These are phyloP conservation scores for Peromyscus nudipes DNA, from an alignment of 2,797 vertebrate genomes.

Conservation along the genomic window DNA sequence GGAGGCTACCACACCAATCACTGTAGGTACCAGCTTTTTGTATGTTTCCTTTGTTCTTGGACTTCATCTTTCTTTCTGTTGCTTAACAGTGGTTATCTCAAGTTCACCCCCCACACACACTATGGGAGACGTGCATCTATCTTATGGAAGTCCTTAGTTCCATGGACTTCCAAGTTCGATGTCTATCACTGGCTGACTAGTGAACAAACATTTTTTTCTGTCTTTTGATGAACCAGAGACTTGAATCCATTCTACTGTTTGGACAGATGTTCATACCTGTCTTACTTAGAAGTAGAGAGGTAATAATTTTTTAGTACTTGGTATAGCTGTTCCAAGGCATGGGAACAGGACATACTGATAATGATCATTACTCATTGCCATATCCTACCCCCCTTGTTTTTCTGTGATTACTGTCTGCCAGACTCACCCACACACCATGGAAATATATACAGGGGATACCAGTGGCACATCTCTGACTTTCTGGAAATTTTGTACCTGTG, in stretches of 20 bases:
- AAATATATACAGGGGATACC: not conserved
- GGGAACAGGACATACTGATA: not conserved
- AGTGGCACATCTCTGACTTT: not conserved
- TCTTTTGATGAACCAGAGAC: not conserved
- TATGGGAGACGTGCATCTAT: no score
- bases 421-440: not conserved
- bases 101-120: no score
- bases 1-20: not conserved
- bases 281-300: not conserved
- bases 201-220: not conserved
- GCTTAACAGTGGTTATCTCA: not conserved
- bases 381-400: not conserved
- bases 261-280: not conserved
- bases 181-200: no score
- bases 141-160: not conserved
- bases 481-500: not conserved
- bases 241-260: not conserved
- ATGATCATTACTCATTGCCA: not conserved
- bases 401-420: not conserved
- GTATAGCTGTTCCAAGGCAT: not conserved
- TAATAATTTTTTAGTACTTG: accelerated
- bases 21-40: not conserved
- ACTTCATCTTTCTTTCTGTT: no score
- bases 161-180: not conserved
- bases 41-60: not conserved